Conservation (phyloP, 2,888 invertebrate genomes). For the Aporophyla nigra region DNA sequence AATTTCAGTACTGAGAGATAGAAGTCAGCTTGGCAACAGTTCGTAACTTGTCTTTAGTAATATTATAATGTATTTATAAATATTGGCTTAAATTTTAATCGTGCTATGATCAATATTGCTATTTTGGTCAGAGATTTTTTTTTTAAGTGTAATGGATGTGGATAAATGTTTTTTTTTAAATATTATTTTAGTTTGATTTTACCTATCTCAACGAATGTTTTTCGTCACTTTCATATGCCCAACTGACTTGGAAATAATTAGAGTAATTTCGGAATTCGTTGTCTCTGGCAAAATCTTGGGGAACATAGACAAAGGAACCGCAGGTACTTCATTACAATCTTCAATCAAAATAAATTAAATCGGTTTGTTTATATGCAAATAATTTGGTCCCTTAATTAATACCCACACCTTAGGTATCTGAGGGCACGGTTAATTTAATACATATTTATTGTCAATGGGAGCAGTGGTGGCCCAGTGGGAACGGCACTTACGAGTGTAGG, state of each 20-base stretch:
- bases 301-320: not conserved
- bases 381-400: slow-evolving; percentile 35
- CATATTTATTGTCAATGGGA: slow-evolving; percentile 22
- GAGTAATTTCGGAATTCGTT: not conserved
- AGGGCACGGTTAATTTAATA: slow-evolving; percentile 14
- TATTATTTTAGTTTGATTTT: not conserved
- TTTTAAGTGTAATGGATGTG: not conserved
- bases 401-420: not conserved
- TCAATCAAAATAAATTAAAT: slow-evolving; percentile 48
- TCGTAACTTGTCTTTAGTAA: not conserved
- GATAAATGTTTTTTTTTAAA: not conserved
- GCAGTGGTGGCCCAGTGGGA: no score
- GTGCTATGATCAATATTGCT: not conserved
- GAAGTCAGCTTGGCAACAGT: not conserved
- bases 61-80: not conserved
- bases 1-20: slow-evolving; percentile 35
- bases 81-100: not conserved
- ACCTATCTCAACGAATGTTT: not conserved
- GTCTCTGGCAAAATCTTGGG: not conserved
- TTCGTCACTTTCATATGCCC: not conserved
- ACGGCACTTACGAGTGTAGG: no score
- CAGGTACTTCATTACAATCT: slow-evolving; percentile 27
- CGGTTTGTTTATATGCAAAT: slow-evolving; percentile 57
- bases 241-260: not conserved
- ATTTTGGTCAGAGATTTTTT: not conserved